Evolutionary conservation across 2,888 invertebrate species (phyloP), one percentile per base, ranked within the genome.

Genomic region (Schizaphis graminum): DNA sequence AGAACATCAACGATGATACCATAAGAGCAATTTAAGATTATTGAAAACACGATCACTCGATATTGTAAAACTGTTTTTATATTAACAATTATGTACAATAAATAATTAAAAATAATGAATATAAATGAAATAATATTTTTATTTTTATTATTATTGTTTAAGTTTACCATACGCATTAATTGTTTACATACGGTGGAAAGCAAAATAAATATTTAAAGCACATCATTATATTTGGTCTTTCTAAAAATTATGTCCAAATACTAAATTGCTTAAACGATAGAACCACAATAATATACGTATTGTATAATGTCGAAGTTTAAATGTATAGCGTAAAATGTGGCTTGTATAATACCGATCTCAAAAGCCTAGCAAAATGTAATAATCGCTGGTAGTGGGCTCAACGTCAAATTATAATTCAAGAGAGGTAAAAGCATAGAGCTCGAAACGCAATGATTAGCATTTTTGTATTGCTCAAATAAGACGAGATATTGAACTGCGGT

Each of bases 191-290:
- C 61, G n/a, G 28, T 67, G 11, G 61, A 67, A n/a, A n/a, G 26
- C 24, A 24, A 28, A 57, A 61, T 4, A 53, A n/a, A 88, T 88
- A 28, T 91, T 28, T 7, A 41, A 28, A 41, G 91, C 56, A 91
- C 16, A 84, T 84, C 8, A 56, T n/a, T 35, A 88, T 84, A 91
- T 91, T 56, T 84, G 91, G 91, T 91, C 91, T 56, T 56, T 91
- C 56, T 41, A 35, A 16, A 91, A 84, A 84, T 56, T 3, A 41
- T 85, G 56, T 85, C 56, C 56, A 91, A 56, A 91, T 91, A 91
- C 44, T 28, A 85, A 53, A 85, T 90, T 67, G 67, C 90, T 24
- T 41, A 56, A 88, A n/a, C 16, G 7, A 35, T 53, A 35, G 10
- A 35, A 88, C 0, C n/a, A n/a, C 8, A 49, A 35, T 7, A n/a